A percentile compares a stretch with the other conserved stretches of the same genome.
Conservation (phyloP, 1,140 invertebrate genomes). For the Magallana angulata region DNA sequence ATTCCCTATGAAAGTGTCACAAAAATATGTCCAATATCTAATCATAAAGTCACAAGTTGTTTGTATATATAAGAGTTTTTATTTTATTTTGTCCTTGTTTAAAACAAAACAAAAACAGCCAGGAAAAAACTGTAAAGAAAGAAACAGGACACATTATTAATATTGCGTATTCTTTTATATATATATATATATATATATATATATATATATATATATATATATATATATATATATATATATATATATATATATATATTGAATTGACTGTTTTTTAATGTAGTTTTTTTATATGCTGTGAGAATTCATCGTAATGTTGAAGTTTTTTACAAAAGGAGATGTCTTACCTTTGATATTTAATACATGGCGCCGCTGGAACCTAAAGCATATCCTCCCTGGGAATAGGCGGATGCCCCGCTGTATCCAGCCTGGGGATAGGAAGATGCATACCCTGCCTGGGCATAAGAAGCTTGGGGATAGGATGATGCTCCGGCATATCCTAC, state of each 20-base stretch:
- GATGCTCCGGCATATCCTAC: too few species aligned
- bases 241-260: too few species aligned
- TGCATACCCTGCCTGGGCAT: background rate
- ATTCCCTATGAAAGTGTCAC: too few species aligned
- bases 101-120: background rate
- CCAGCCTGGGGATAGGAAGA: background rate
- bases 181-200: too few species aligned
- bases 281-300: too few species aligned
- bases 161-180: too few species aligned
- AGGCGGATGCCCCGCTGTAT: background rate
- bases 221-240: too few species aligned
- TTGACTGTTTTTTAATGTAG: too few species aligned
- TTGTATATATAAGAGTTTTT: background rate
- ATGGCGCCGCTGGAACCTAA: background rate
- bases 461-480: background rate
- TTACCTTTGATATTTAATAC: conserved; percentile 22
- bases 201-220: too few species aligned
- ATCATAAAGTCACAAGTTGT: background rate
- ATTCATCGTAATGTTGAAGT: too few species aligned
- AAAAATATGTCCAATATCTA: background rate
- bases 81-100: conserved; percentile 7
- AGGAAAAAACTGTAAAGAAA: background rate
- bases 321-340: too few species aligned
- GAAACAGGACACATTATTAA: background rate
- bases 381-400: background rate